A percentile compares a stretch with the other conserved stretches of the same genome.
Evolutionary conservation across 2,797 vertebrate species (phyloP).

Genomic region (Aulostomus chinensis): DNA sequence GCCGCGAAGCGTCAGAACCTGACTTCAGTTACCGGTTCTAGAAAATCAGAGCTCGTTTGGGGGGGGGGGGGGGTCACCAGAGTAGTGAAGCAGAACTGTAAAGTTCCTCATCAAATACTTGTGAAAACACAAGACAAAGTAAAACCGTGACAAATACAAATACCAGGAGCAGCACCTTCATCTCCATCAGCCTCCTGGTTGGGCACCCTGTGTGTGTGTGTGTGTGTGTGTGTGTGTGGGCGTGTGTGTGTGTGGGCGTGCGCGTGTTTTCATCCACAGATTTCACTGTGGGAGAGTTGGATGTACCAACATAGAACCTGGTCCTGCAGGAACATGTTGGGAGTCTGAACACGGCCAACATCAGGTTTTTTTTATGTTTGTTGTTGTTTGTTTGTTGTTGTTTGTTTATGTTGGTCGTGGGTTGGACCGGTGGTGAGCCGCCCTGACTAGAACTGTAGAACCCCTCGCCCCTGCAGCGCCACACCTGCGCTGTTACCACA

Average conservation of each 20-base stretch:
- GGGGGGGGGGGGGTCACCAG: too few species aligned
- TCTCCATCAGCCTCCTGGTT: too few species aligned
- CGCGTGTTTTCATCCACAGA: conserved; percentile 13
- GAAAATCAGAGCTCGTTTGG: too few species aligned
- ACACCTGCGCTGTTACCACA: conserved; percentile 30
- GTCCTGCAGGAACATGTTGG: conserved; percentile 3
- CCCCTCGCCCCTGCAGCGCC: conserved; percentile 22
- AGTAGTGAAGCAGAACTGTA: too few species aligned
- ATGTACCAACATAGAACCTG: too few species aligned
- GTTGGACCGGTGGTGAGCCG: conserved; percentile 22
- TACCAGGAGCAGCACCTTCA: too few species aligned
- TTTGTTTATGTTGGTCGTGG: conserved; percentile 7
- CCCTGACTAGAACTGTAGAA: conserved; percentile 14
- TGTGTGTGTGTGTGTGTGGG: conserved; percentile 6
- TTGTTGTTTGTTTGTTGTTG: not conserved
- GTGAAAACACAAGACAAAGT: not conserved
- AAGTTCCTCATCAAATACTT: too few species aligned
- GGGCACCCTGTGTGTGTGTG: conserved; percentile 1
- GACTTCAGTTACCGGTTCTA: too few species aligned
- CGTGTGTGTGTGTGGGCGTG: conserved; percentile 3
- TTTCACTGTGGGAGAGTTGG: conserved; percentile 5
- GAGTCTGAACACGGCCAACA: too few species aligned
- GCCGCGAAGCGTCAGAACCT: too few species aligned
- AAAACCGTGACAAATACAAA: not conserved
- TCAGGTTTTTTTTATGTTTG: conserved; percentile 2